Evolutionary conservation across 2,113 vertebrate species (phyloP).

Genomic region (Cepphus grylle): DNA sequence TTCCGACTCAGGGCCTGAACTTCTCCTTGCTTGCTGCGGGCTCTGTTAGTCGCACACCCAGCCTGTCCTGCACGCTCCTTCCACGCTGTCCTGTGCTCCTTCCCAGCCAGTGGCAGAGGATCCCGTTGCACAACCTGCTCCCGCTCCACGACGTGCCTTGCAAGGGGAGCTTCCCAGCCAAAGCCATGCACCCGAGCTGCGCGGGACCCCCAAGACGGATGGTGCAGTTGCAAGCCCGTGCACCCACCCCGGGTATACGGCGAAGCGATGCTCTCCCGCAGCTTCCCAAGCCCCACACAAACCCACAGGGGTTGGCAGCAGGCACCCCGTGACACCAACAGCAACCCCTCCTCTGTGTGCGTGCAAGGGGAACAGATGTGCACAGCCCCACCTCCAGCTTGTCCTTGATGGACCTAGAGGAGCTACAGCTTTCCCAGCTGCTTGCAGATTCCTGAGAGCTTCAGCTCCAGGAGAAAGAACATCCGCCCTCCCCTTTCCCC

Average conservation of each 20-base stretch:
- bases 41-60: background rate
- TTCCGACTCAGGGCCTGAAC: background rate
- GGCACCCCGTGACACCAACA: rapidly evolving
- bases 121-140: background rate
- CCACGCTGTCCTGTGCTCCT: background rate
- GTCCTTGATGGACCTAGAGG: background rate
- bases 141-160: rapidly evolving
- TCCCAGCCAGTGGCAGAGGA: background rate
- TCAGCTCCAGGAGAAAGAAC: background rate
- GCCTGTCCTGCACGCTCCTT: rapidly evolving
- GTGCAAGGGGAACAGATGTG: rapidly evolving
- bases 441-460: background rate
- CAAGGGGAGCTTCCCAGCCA: rapidly evolving
- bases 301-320: background rate
- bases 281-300: background rate
- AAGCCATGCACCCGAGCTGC: rapidly evolving
- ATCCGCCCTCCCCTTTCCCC: background rate
- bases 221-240: rapidly evolving
- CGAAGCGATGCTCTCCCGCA: background rate
- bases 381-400: background rate
- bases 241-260: rapidly evolving
- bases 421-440: background rate
- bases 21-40: background rate
- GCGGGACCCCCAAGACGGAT: rapidly evolving
- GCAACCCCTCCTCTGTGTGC: rapidly evolving